Conservation (phyloP, 2,888 invertebrate genomes). For the Liposcelis brunnea region DNA sequence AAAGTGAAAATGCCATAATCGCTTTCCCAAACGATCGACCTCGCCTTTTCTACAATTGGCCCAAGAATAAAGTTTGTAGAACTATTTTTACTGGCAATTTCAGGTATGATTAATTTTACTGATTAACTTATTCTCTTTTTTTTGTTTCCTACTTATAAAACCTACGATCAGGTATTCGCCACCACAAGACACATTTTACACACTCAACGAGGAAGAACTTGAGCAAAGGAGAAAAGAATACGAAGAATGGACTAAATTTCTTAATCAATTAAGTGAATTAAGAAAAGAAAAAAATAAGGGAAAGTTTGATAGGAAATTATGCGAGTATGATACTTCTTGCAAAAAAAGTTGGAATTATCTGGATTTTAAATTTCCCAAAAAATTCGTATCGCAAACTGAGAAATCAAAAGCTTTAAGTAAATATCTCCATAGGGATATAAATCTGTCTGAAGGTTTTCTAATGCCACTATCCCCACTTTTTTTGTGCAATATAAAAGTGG, state of each 20-base stretch:
- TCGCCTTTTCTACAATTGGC: conserved; percentile 17
- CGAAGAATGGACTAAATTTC: not conserved
- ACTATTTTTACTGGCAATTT: conserved; percentile 23
- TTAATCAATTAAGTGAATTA: too few species aligned
- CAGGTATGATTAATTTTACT: conserved; percentile 17
- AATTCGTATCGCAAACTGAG: not conserved
- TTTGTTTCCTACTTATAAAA: too few species aligned
- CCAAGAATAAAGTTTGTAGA: conserved; percentile 15
- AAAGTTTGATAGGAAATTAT: not conserved
- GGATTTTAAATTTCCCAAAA: not conserved
- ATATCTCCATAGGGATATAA: not conserved
- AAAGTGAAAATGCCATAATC: conserved; percentile 17
- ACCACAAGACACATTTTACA: conserved; percentile 17
- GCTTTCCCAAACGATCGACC: conserved; percentile 27
- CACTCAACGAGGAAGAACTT: conserved; percentile 15
- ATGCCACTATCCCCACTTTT: conserved; percentile 26
- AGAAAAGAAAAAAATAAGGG: not conserved
- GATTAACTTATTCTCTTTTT: conserved; percentile 9
- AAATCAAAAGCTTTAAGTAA: not conserved
- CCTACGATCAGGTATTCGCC: too few species aligned
- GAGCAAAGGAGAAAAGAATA: conserved; percentile 15
- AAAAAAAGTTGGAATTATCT: not conserved
- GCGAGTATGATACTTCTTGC: too few species aligned
- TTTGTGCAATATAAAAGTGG: conserved; percentile 26
- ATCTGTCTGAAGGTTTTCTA: conserved; percentile 13